A percentile compares a stretch with the other conserved stretches of the same genome.
phyloP scores from a whole-genome alignment of 2,888 invertebrate species.

The Drosophila acutilabella region DNA sequence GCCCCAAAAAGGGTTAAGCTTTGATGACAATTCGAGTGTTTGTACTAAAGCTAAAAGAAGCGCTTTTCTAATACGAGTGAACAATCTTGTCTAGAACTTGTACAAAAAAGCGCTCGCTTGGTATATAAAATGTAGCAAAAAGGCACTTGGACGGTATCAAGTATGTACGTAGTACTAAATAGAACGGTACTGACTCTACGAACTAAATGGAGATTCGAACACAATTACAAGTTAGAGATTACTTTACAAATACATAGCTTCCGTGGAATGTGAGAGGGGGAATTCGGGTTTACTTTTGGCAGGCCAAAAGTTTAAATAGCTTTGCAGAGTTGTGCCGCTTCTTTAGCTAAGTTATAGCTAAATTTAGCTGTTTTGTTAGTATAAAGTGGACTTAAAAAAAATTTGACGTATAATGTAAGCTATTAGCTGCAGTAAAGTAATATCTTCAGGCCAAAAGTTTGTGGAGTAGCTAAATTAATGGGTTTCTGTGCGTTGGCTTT shows the following conservation, averaged over 20 bases:
- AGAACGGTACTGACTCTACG: constrained; percentile 39
- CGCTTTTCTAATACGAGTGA: not conserved
- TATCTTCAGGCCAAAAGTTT: no score
- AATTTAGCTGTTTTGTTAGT: no score
- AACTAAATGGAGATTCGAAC: constrained; percentile 34
- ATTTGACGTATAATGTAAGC: no score
- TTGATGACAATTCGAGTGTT: constrained; percentile 34
- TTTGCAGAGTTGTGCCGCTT: no score
- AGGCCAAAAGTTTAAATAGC: no score
- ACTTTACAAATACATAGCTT: no score
- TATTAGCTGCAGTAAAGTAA: no score
- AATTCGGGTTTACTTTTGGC: no score
- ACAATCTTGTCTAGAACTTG: not conserved
- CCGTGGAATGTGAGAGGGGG: constrained; percentile 27
- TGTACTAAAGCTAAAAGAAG: constrained; percentile 35
- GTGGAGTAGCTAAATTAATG: no score
- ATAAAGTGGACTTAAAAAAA: no score
- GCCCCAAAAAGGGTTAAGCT: constrained; percentile 24
- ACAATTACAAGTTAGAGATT: constrained; percentile 8
- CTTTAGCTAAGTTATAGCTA: no score
- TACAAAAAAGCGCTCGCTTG: not conserved
- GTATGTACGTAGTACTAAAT: constrained; percentile 25
- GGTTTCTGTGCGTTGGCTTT: no score
- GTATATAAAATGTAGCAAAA: constrained; percentile 12
- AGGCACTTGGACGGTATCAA: constrained; percentile 55